phyloP scores from a whole-genome alignment of 2,797 vertebrate genomes.

The Melanotaenia maccullochi region DNA sequence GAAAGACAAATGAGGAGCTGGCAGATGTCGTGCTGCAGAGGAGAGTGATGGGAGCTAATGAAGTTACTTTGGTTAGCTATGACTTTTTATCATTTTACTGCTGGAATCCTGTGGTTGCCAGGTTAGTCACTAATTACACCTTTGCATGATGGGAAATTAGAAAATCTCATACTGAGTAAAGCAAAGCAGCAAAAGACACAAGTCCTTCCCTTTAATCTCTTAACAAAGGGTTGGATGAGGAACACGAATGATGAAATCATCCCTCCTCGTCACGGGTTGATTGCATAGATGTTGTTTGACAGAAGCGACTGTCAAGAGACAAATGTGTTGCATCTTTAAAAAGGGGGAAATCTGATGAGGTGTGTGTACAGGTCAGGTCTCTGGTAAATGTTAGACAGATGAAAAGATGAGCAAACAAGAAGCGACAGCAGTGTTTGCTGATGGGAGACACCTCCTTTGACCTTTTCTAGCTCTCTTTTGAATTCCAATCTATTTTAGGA shows the following conservation, averaged over 20 bases:
- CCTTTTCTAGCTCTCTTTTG: conserved; percentile 41
- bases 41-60: conserved; percentile 6
- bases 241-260: not conserved
- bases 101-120: conserved; percentile 10
- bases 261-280: not conserved
- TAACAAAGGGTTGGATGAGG: not conserved
- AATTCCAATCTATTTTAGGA: conserved; percentile 59
- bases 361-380: conserved; percentile 30
- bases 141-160: conserved; percentile 5
- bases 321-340: conserved; percentile 3
- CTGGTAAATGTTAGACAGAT: conserved; percentile 44
- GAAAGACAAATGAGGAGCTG: conserved; percentile 44
- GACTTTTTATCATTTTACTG: conserved; percentile 9
- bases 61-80: conserved; percentile 12
- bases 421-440: conserved; percentile 53
- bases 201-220: conserved; percentile 5
- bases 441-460: conserved; percentile 62
- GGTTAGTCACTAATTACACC: conserved; percentile 24
- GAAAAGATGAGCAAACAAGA: conserved; percentile 54
- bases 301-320: conserved; percentile 6
- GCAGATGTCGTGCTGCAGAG: conserved; percentile 36
- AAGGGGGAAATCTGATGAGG: conserved; percentile 31
- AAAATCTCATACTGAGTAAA: not conserved
- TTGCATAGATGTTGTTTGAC: conserved; percentile 4
- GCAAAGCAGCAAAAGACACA: not conserved